Conservation (phyloP, 2,888 invertebrate genomes). For the Mythimna vitellina region DNA sequence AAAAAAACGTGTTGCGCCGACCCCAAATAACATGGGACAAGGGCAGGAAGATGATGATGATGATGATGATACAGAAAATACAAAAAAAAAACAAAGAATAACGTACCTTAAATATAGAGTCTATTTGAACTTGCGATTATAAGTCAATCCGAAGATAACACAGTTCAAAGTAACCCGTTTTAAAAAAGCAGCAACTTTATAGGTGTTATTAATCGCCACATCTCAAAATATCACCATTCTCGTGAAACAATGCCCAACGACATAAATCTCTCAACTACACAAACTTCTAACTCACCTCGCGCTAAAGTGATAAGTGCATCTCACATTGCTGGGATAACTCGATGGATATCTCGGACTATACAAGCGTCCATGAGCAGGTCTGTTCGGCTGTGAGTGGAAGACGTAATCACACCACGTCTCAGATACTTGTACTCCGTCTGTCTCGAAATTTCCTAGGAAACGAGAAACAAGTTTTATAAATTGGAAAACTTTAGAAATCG, state of each 20-base stretch:
- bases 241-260: neutral
- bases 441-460: slow-evolving; percentile 94
- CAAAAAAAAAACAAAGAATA: no score
- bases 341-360: slow-evolving; percentile 99
- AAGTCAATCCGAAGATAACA: no score
- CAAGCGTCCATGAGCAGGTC: slow-evolving; percentile 93
- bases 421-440: slow-evolving; percentile 94
- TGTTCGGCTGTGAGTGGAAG: slow-evolving; percentile 94
- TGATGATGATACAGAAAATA: no score
- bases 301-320: slow-evolving; percentile 96
- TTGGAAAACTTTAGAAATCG: slow-evolving; percentile 63
- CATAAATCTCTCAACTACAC: neutral
- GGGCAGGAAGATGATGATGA: no score
- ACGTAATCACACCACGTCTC: slow-evolving; percentile 96
- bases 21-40: no score
- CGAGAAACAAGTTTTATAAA: slow-evolving; percentile 57
- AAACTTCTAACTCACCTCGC: slow-evolving; percentile 92
- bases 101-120: no score
- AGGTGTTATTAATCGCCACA: neutral
- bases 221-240: neutral
- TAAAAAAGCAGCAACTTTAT: no score
- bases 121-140: no score
- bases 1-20: no score
- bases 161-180: no score
- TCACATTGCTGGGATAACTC: slow-evolving; percentile 97